Evolutionary conservation across 2,113 vertebrate genomes (phyloP).

Genomic region (Myotis brandtii): DNA sequence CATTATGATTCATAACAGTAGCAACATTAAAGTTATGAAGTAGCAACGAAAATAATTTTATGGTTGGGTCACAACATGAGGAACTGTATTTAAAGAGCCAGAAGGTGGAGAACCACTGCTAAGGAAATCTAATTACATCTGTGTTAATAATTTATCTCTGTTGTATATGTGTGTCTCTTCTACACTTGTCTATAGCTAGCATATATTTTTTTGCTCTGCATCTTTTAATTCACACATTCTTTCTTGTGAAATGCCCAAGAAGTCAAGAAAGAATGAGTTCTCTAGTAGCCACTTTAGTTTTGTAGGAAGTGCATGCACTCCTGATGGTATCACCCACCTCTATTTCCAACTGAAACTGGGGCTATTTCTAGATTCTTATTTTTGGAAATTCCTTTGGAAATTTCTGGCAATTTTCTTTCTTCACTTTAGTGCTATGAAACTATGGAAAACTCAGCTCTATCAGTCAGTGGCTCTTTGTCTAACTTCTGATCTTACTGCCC

Average conservation of each 20-base stretch:
- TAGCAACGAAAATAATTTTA: no score
- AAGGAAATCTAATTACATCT: not conserved
- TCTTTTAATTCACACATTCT: not conserved
- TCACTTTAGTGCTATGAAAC: not conserved
- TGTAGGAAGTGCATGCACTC: accelerated
- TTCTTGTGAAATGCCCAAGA: not conserved
- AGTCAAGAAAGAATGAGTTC: not conserved
- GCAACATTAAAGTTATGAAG: no score
- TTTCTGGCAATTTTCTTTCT: not conserved
- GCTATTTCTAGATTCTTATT: not conserved
- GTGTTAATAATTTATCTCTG: not conserved
- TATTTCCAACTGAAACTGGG: not conserved
- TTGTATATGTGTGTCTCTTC: not conserved
- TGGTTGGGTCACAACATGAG: no score
- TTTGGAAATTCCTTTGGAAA: not conserved
- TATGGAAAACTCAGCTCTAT: not conserved
- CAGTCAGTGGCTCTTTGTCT: not conserved
- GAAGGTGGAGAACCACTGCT: no score
- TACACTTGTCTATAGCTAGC: not conserved
- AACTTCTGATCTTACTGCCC: not conserved
- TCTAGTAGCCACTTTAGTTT: not conserved
- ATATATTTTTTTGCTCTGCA: not conserved
- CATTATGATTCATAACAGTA: no score
- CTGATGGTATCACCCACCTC: not conserved
- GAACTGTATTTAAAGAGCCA: no score